Conservation (phyloP, 2,113 vertebrate species). For the Muntiacus muntjak region DNA sequence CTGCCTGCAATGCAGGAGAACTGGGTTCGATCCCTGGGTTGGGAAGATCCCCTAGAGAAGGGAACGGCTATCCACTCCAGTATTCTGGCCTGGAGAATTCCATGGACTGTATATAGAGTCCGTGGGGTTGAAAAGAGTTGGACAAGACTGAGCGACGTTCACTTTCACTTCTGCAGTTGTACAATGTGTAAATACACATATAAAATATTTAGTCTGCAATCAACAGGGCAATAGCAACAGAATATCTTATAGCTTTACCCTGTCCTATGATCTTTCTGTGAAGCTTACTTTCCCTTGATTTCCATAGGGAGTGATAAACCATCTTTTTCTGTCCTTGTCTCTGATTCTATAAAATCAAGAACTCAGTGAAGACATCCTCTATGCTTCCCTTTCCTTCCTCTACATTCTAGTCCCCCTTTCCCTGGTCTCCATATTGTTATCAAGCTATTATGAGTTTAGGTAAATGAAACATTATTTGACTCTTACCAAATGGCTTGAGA, state of each 20-base stretch:
- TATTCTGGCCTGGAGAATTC: neutral
- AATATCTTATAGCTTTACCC: neutral
- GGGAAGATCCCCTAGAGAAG: neutral
- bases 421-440: neutral
- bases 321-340: neutral
- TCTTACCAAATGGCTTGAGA: conserved; percentile 40
- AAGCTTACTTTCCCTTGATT: neutral
- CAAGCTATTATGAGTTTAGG: neutral
- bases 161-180: neutral
- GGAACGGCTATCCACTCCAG: neutral
- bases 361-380: neutral
- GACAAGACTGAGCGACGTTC: neutral
- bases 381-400: neutral
- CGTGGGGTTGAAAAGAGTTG: rapidly evolving
- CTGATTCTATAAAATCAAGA: neutral
- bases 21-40: neutral
- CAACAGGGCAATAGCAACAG: neutral
- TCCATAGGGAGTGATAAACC: neutral
- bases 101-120: neutral
- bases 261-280: neutral
- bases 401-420: neutral
- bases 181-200: neutral
- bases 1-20: neutral
- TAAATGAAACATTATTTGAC: conserved; percentile 61
- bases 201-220: neutral